These are phyloP conservation scores for Brienomyrus brachyistius DNA, from an alignment of 2,113 vertebrate species.

Conservation along the genomic window DNA sequence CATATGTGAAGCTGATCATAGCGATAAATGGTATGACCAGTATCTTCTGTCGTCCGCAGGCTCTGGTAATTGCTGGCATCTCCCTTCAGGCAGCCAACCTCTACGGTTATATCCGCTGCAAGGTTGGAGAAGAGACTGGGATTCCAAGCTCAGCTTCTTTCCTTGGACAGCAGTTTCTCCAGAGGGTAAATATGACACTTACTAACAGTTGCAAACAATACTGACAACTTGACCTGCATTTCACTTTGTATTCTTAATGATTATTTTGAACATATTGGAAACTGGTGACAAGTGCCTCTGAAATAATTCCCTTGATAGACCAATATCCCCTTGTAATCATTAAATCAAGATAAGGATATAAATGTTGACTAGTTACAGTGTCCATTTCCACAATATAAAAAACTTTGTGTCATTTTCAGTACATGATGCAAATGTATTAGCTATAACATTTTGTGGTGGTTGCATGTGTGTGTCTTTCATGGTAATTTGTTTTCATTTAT, in stretches of 20 bases:
- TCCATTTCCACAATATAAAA: not conserved
- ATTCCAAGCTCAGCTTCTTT: slow-evolving; percentile 48
- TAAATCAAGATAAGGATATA: not conserved
- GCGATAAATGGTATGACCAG: not conserved
- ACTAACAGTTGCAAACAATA: not conserved
- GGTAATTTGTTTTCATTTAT: not conserved
- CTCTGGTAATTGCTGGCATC: slow-evolving; percentile 71
- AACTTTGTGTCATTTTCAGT: not conserved
- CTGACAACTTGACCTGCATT: not conserved
- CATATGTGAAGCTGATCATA: not conserved
- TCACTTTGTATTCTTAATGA: not conserved
- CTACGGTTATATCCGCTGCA: slow-evolving; percentile 76
- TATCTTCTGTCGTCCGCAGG: slow-evolving; percentile 46
- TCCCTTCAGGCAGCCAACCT: slow-evolving; percentile 77
- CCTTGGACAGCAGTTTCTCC: slow-evolving; percentile 56
- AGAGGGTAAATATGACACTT: slow-evolving; percentile 54
- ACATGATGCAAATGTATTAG: not conserved
- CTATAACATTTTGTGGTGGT: not conserved
- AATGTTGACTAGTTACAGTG: not conserved
- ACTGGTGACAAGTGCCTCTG: not conserved
- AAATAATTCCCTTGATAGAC: not conserved
- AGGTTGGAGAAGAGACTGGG: slow-evolving; percentile 58
- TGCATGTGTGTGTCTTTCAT: not conserved
- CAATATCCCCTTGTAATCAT: not conserved
- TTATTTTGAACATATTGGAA: not conserved